Conservation (phyloP, 2,888 invertebrate genomes). For the Zygothrica quintamaculata region DNA sequence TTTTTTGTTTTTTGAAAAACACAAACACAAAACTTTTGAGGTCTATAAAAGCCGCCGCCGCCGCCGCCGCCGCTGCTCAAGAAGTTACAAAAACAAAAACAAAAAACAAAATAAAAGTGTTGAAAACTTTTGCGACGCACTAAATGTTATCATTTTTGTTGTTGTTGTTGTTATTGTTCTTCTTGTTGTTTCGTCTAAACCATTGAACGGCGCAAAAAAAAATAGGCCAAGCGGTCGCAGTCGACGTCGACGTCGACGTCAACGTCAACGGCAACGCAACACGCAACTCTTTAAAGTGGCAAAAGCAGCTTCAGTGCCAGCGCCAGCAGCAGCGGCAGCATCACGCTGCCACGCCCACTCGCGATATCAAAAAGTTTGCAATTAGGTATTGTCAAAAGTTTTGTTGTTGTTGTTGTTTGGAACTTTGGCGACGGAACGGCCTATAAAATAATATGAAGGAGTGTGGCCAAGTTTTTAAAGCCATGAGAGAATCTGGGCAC, state of each 20-base stretch:
- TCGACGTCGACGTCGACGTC: slow-evolving; percentile 14
- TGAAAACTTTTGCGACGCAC: slow-evolving; percentile 75
- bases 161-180: slow-evolving; percentile 45
- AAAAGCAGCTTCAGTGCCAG: background rate
- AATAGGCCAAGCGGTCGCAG: slow-evolving; percentile 58
- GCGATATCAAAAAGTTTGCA: slow-evolving; percentile 74
- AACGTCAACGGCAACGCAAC: slow-evolving; percentile 20
- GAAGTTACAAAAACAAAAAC: slow-evolving; percentile 54
- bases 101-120: slow-evolving; percentile 42
- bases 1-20: slow-evolving; percentile 69
- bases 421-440: slow-evolving; percentile 76
- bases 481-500: slow-evolving; percentile 23
- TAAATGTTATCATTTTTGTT: slow-evolving; percentile 69
- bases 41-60: slow-evolving; percentile 64
- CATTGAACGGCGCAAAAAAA: slow-evolving; percentile 34
- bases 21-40: slow-evolving; percentile 70
- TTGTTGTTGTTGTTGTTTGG: slow-evolving; percentile 59
- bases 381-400: slow-evolving; percentile 78
- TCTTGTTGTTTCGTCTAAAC: slow-evolving; percentile 58
- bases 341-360: slow-evolving; percentile 38
- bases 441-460: slow-evolving; percentile 69
- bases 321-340: slow-evolving; percentile 15
- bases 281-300: slow-evolving; percentile 21
- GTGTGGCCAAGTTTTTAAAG: slow-evolving; percentile 43
- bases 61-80: slow-evolving; percentile 37